Base-by-base conservation (phyloP, 2,113 vertebrate species). In the Thalassarche chlororhynchos region DNA sequence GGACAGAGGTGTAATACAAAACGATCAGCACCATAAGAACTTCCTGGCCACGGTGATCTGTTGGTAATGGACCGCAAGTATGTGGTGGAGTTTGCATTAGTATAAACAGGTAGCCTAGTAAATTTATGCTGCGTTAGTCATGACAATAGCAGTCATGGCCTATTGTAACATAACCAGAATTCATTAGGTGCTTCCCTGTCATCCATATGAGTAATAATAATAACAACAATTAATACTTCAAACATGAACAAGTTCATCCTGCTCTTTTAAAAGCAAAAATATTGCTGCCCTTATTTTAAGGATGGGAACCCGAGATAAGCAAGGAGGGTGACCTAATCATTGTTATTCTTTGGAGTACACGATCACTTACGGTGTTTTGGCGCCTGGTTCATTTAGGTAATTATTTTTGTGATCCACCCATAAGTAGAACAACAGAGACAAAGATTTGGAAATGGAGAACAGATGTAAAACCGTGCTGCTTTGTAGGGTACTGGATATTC, bases 321-420 rank as follows among this genome's bases (percentile, higher is more conserved):
- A 52, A 84, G 61, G 31, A 89, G 36, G 72, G 34, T 94, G 87
- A 96, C 81, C 77, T 96, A 95, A 96, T 95, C 65, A 5, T 60
- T 96, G 92, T 93, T 96, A 8, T 76, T 93, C 90, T 90, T 11
- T n/a, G 61, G 82, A 85, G 49, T 52, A 76, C 87, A 46, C 0
- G 17, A 88, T 93, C 82, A 12, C 85, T 88, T 87, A 51, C 0
- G 6, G 84, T 90, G 78, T 92, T 96, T 76, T n/a, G 95, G 87
- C 2, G 1, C 92, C 92, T 86, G 71, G 28, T 42, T 95, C 82
- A 74, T 74, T 90, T 80, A 77, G 90, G 85, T 94, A 97, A 97
- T 97, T 97, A 83, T 61, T 97, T 96, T 80, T 90, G 82, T n/a
- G 85, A 95, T 80, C 93, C 96, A 77, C 97, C 97, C 97, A 74